These are phyloP conservation scores for Cataglyphis altisquamis DNA, from an alignment of 2,888 invertebrate species.

Conservation along the genomic window DNA sequence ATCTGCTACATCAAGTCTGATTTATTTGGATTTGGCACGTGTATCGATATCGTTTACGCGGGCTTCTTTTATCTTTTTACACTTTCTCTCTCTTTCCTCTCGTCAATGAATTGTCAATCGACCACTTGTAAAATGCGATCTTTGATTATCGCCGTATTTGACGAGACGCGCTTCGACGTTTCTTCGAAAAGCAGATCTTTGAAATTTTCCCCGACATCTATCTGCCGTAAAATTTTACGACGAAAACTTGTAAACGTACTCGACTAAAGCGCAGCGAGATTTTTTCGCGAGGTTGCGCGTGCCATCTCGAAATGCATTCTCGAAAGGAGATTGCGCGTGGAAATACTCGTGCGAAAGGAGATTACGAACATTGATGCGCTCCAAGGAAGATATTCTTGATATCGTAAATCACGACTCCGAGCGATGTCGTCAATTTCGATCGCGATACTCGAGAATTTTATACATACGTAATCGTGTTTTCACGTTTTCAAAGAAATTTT, in stretches of 20 bases:
- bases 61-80: not conserved
- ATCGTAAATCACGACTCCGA: slow-evolving; percentile 31
- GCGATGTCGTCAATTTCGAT: slow-evolving; percentile 15
- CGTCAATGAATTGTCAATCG: slow-evolving; percentile 1
- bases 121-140: not conserved
- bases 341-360: not conserved
- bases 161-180: slow-evolving; percentile 9
- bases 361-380: not conserved
- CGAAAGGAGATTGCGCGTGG: slow-evolving; percentile 22
- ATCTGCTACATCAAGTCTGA: slow-evolving; percentile 37
- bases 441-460: not conserved
- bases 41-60: slow-evolving; percentile 17
- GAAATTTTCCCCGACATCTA: slow-evolving; percentile 20
- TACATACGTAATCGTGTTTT: slow-evolving; percentile 6
- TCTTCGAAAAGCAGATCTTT: not conserved
- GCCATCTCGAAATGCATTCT: not conserved
- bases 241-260: not conserved
- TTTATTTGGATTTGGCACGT: slow-evolving; percentile 42
- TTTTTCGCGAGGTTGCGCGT: slow-evolving; percentile 4
- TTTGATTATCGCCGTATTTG: not conserved
- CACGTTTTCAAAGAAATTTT: slow-evolving; percentile 11
- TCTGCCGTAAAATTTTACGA: slow-evolving; percentile 26
- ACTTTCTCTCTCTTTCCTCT: not conserved
- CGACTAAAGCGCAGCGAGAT: not conserved
- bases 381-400: slow-evolving; percentile 33